Evolutionary conservation across 2,888 invertebrate genomes (phyloP), one percentile per base, ranked within the genome.

Genomic region (Scaeva pyrastri): DNA sequence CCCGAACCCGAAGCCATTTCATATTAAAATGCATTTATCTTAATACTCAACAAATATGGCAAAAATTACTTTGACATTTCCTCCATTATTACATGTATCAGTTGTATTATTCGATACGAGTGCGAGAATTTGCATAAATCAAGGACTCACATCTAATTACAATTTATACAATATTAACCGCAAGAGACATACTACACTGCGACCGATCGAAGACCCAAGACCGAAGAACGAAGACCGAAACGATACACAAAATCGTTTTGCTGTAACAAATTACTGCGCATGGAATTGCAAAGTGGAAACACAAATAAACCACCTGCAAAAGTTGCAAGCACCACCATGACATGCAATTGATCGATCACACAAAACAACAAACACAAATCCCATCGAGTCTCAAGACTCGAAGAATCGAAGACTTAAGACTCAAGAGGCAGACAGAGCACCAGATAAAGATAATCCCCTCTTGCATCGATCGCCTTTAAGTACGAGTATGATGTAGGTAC

Each of bases 21-120:
- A 31, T 72, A 31, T 31, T 31, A 31, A 7, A n/a, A 31, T 31
- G 2, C 5, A 39, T 72, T 80, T 58, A 80, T 85, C 81, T 70
- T 72, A 72, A 76, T 76, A 60, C 43, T 39, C 68, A 68, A 77
- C 81, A 72, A 76, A 81, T 81, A 81, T 81, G 81, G 76, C 50
- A 60, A 81, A n/a, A 85, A 85, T 85, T 77, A 41, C 60, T 85
- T 81, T 85, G 86, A 86, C 86, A 82, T 86, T 86, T 86, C 86
- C 86, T 82, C 52, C 45, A 82, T 81, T 60, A 39, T 39, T 68
- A 68, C 52, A 68, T 50, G n/a, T n/a, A n/a, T n/a, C n/a, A n/a
- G n/a, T 52, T 68, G 52, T 50, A 52, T 23, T 39, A 39, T 39
- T 39, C 1, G 23, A 3, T 39, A 19, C 7, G 14, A 58, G 21